A percentile compares a stretch with the other conserved stretches of the same genome.
phyloP scores from a whole-genome alignment of 2,797 vertebrate species.

The Neosilurus hyrtlii region DNA sequence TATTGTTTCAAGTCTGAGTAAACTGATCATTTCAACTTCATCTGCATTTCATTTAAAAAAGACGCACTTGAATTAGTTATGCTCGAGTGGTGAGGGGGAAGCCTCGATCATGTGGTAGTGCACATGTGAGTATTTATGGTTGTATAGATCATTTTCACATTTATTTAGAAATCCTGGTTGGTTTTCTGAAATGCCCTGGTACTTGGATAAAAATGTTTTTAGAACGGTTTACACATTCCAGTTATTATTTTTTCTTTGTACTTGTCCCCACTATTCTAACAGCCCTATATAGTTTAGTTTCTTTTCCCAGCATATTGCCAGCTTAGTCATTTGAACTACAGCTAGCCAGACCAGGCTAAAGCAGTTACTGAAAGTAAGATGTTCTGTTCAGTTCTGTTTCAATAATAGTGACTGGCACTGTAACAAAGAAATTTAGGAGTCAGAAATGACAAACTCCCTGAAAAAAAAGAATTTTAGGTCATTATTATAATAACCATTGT shows the following conservation, averaged over 20 bases:
- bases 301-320: neutral
- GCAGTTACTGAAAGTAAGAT: neutral
- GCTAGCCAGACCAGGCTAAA: no score
- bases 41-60: constrained; percentile 5
- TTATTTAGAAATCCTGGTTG: neutral
- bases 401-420: no score
- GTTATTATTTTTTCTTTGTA: neutral
- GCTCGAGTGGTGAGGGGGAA: neutral
- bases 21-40: neutral
- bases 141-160: neutral
- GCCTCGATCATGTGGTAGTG: constrained; percentile 6
- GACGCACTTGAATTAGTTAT: constrained; percentile 8
- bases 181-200: neutral
- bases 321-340: neutral
- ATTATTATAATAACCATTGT: no score
- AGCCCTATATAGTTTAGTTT: neutral
- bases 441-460: no score
- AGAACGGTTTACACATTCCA: no score
- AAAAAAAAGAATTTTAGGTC: no score
- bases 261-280: neutral
- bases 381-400: no score
- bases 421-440: no score
- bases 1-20: no score
- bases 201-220: no score
- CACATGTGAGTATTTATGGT: constrained; percentile 29